phyloP scores from a whole-genome alignment of 2,113 vertebrate genomes.

The Phalacrocorax aristotelis region DNA sequence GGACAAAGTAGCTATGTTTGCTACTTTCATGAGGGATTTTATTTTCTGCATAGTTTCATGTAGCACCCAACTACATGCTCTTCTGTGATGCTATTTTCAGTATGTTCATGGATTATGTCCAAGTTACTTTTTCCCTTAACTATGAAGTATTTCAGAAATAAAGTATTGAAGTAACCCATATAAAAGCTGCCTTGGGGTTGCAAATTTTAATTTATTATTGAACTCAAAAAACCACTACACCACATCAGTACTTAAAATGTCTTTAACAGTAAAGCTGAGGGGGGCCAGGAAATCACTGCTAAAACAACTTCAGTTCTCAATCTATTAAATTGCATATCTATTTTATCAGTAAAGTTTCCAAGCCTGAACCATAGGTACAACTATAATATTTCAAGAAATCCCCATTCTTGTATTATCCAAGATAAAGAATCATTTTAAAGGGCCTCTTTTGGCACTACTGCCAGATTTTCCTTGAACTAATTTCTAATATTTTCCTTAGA shows the following conservation, averaged over 20 bases:
- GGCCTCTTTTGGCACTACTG: not conserved
- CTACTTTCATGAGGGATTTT: not conserved
- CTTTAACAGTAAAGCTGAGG: not conserved
- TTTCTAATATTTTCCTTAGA: not conserved
- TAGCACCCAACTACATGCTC: not conserved
- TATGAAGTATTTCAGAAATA: not conserved
- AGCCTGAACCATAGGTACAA: not conserved
- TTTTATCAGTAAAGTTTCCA: not conserved
- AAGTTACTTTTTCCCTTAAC: not conserved
- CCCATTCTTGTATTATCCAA: not conserved
- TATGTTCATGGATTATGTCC: not conserved
- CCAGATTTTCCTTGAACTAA: not conserved
- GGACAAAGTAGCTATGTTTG: not conserved
- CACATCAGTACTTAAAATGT: not conserved
- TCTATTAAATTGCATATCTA: not conserved
- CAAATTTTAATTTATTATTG: not conserved
- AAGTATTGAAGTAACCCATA: not conserved
- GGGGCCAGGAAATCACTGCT: not conserved
- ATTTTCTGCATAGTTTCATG: not conserved
- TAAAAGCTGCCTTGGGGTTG: not conserved
- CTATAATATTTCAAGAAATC: not conserved
- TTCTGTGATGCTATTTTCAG: not conserved
- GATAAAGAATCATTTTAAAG: not conserved
- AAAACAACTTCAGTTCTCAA: not conserved
- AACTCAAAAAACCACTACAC: not conserved